phyloP scores from a whole-genome alignment of 37 sponge, comb jelly and placozoan genomes.

The Theonella swinhoei region DNA sequence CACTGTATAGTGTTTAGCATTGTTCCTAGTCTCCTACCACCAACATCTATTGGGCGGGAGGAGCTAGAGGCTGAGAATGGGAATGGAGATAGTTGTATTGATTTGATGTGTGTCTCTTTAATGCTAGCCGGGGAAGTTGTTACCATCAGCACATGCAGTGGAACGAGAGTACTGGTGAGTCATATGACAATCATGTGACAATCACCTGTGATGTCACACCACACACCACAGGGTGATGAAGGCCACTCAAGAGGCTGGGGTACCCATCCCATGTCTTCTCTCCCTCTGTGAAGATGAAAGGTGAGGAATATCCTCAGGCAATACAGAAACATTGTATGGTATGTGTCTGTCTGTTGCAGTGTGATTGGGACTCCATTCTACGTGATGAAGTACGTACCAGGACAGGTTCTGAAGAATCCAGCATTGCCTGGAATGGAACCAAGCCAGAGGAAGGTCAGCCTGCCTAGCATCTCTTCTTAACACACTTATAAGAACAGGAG shows the following conservation, averaged over 20 bases:
- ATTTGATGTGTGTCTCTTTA: no score
- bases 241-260: constrained; percentile 44
- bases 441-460: constrained; percentile 41
- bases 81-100: no score
- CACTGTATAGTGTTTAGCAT: no score
- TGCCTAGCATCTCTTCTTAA: no score
- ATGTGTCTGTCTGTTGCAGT: background rate
- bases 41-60: no score
- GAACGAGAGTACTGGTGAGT: constrained; percentile 71
- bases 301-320: constrained; percentile 17
- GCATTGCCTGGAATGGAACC: constrained; percentile 47
- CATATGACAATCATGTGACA: background rate
- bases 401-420: constrained; percentile 71
- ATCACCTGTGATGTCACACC: background rate
- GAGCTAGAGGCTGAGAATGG: no score
- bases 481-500: no score
- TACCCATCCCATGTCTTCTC: constrained; percentile 68
- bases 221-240: constrained; percentile 53
- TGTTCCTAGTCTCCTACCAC: no score
- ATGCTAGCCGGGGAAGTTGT: constrained; percentile 60
- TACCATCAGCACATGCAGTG: constrained; percentile 74
- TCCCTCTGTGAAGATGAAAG: constrained; percentile 73
- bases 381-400: constrained; percentile 73
- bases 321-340: background rate
- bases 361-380: constrained; percentile 89